Evolutionary conservation across 2,888 invertebrate species (phyloP).

Genomic region (Leucania comma): DNA sequence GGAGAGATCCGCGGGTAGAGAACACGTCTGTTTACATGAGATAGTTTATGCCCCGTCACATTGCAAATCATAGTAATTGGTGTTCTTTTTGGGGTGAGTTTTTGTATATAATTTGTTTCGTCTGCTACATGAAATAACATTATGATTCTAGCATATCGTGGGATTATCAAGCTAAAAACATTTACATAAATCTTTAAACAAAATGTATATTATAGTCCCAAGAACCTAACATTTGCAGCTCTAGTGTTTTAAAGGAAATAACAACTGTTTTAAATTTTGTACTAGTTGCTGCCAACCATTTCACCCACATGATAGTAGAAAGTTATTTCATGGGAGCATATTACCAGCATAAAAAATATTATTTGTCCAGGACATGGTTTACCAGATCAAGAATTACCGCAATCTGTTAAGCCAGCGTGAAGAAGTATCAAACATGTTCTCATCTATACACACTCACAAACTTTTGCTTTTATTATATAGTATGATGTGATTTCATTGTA

Average conservation of each 20-base stretch:
- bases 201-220: neutral
- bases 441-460: no score
- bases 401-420: no score
- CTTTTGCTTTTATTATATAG: no score
- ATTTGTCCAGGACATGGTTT: no score
- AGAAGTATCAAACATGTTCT: no score
- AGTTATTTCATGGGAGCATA: no score
- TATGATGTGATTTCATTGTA: neutral
- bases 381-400: no score
- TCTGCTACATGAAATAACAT: neutral
- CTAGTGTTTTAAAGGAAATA: neutral
- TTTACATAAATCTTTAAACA: neutral
- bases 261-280: no score
- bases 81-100: neutral
- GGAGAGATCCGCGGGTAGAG: conserved; percentile 19
- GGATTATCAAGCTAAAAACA: neutral
- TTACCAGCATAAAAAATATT: no score
- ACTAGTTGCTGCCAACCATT: no score
- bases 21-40: conserved; percentile 29
- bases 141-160: neutral
- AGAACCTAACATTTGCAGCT: neutral
- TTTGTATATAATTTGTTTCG: neutral
- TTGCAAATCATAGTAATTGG: conserved; percentile 44
- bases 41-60: conserved; percentile 37
- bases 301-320: no score